Evolutionary conservation across 2,797 vertebrate species (phyloP).

Genomic region (Coracias cyanogaster): DNA sequence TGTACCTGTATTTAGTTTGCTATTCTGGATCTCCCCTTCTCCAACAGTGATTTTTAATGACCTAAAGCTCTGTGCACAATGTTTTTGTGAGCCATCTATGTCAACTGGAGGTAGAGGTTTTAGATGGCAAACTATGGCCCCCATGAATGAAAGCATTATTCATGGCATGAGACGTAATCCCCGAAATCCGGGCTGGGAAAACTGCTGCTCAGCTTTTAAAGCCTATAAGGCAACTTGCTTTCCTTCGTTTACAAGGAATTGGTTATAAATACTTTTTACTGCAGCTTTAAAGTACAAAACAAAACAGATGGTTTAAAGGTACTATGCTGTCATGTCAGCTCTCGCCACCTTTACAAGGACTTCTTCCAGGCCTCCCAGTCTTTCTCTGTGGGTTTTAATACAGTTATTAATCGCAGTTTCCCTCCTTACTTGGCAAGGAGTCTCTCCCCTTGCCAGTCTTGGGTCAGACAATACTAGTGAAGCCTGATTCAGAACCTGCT

Average conservation of each 20-base stretch:
- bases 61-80: neutral
- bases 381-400: neutral
- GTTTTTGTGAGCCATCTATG: neutral
- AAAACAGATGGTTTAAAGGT: slow-evolving; percentile 7
- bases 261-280: neutral
- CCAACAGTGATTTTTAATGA: slow-evolving; percentile 18
- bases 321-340: neutral
- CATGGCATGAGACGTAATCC: neutral
- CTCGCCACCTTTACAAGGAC: neutral
- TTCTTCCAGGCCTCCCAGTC: neutral
- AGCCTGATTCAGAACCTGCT: neutral
- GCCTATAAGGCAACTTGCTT: neutral
- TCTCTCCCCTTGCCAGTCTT: neutral
- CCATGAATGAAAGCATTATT: neutral
- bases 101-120: neutral
- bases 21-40: neutral
- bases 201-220: neutral
- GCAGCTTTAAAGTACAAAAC: slow-evolving; percentile 16
- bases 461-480: neutral
- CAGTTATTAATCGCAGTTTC: neutral
- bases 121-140: neutral
- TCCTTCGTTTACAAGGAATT: neutral
- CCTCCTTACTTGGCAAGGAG: neutral
- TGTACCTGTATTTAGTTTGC: neutral
- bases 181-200: slow-evolving; percentile 11